phyloP scores from a whole-genome alignment of 2,888 invertebrate genomes.

The Cerastis leucographa region DNA sequence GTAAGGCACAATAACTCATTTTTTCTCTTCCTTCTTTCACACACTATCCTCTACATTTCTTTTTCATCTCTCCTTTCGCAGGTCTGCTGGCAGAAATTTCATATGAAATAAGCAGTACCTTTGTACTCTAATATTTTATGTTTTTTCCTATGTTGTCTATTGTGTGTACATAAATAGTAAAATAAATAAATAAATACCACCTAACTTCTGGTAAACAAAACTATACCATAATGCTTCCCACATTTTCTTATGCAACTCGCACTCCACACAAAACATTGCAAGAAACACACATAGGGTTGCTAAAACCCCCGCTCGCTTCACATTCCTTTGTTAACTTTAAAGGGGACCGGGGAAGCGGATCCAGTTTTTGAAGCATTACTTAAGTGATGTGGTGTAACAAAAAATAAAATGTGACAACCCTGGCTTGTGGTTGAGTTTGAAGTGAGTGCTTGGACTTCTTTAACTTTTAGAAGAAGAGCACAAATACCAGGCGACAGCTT shows the following conservation, averaged over 20 bases:
- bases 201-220: not conserved
- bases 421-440: slow-evolving; percentile 36
- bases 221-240: slow-evolving; percentile 2
- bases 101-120: too few species aligned
- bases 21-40: too few species aligned
- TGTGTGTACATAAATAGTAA: too few species aligned
- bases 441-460: slow-evolving; percentile 14
- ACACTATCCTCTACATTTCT: too few species aligned
- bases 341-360: slow-evolving; percentile 41
- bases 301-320: slow-evolving; percentile 27
- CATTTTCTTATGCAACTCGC: slow-evolving; percentile 35
- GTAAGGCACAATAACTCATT: too few species aligned
- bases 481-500: not conserved
- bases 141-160: too few species aligned
- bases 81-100: too few species aligned
- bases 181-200: too few species aligned
- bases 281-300: slow-evolving; percentile 30
- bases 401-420: slow-evolving; percentile 40
- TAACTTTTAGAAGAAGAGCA: not conserved
- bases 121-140: too few species aligned
- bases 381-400: slow-evolving; percentile 47
- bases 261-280: slow-evolving; percentile 24
- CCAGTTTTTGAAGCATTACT: slow-evolving; percentile 47
- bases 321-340: slow-evolving; percentile 58
- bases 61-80: too few species aligned